Evolutionary conservation across 2,113 vertebrate genomes (phyloP), one percentile per base, ranked within the genome.

Genomic region (Hippotragus niger): DNA sequence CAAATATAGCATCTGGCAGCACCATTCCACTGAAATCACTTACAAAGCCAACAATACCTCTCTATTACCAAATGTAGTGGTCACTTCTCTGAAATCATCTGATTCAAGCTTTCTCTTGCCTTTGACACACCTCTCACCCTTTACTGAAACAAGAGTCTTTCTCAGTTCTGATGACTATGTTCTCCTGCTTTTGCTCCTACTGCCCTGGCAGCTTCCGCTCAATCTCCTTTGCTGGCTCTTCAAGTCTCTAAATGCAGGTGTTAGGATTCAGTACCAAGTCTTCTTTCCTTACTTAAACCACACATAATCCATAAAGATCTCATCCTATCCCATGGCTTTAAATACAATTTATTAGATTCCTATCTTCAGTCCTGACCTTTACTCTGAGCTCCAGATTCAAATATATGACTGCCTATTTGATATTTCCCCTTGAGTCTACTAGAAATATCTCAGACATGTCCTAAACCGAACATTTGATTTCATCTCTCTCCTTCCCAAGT

Each of bases 331-430:
- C 31, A 33, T 33, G 36, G 45, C 8, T 71, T 91, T 93, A 87
- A 82, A 13, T 67, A 50, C 11, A 9, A 76, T 83, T 93, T 83
- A 95, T 5, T 82, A 40, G 47, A 91, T 88, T 62, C n/a, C 67
- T 31, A 94, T 76, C 74, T 87, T 31, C 23, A 94, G 45, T 67
- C 62, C 33, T 91, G 40, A 94, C 93, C 52, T 86, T 62, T 86
- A 83, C 53, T 71, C 91, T 76, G 60, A 97, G 53, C 76, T 95
- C 53, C 36, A 93, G 91, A 95, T 76, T 94, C 62, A 94, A 55
- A 88, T 83, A 74, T 76, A 60, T 55, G n/a, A 87, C 36, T 47
- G 53, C 45, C 74, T 74, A 83, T 88, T 87, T 88, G 29, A 45
- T 90, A 76, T 43, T 45, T 76, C 4, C 25, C 40, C 64, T 84